A percentile compares a stretch with the other conserved stretches of the same genome.
Conservation (phyloP, 2,113 vertebrate genomes). For the Percina caprodes region DNA sequence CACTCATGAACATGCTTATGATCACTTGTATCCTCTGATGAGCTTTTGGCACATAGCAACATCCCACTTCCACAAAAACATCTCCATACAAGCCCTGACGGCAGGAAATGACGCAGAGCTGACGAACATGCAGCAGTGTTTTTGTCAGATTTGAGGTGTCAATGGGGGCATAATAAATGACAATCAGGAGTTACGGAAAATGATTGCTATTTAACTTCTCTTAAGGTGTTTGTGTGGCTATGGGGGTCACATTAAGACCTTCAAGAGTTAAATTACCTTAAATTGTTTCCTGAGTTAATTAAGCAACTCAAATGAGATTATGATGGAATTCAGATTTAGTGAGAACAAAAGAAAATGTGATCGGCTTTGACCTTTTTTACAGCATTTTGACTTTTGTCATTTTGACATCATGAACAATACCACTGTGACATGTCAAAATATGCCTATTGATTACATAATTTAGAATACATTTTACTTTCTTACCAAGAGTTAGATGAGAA, state of each 20-base stretch:
- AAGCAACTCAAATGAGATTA: not conserved
- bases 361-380: no score
- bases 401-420: no score
- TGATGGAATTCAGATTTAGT: not conserved
- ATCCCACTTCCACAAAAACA: slow-evolving; percentile 77
- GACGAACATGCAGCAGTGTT: slow-evolving; percentile 44
- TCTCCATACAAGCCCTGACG: slow-evolving; percentile 21
- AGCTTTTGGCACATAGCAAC: slow-evolving; percentile 57
- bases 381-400: no score
- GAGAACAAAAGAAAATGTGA: not conserved
- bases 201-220: not conserved
- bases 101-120: slow-evolving; percentile 75
- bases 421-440: no score
- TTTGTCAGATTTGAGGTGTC: slow-evolving; percentile 43
- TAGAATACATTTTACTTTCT: not conserved
- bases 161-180: slow-evolving; percentile 25
- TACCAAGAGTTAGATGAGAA: not conserved
- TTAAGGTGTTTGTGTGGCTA: not conserved
- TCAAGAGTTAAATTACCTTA: not conserved
- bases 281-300: not conserved
- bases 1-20: slow-evolving; percentile 51
- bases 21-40: slow-evolving; percentile 70
- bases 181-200: not conserved
- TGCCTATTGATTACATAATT: no score
- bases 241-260: not conserved